phyloP scores from a whole-genome alignment of 92 coral and sea anemone genomes.

The Parazoanthus atlanticus region DNA sequence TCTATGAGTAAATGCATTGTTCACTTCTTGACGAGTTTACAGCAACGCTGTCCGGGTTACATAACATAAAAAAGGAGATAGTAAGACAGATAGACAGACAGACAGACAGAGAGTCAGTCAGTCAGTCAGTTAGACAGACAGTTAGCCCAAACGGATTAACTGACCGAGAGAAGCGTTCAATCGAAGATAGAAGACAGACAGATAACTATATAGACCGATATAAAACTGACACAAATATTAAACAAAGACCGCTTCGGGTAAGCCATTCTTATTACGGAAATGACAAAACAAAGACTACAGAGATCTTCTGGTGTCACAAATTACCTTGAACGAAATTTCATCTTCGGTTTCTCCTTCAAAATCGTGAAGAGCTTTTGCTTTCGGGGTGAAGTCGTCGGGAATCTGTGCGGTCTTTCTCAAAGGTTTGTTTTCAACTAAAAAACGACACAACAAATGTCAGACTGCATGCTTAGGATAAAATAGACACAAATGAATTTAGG shows the following conservation, averaged over 20 bases:
- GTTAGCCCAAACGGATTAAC: not conserved
- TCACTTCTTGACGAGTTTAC: too few species aligned
- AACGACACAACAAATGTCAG: not conserved
- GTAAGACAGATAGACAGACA: not conserved
- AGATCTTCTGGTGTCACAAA: not conserved
- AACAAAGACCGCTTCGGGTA: too few species aligned
- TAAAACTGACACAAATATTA: too few species aligned
- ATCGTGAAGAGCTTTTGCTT: constrained; percentile 90
- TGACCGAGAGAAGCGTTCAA: not conserved
- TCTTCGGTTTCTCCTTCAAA: constrained; percentile 83
- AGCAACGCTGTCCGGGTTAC: too few species aligned
- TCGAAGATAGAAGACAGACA: too few species aligned
- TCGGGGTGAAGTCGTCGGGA: constrained; percentile 48
- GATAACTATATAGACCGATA: too few species aligned
- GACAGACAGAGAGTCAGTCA: not conserved
- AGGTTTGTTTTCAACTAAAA: not conserved
- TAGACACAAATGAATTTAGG: not conserved
- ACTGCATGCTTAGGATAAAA: too few species aligned
- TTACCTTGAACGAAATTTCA: constrained; percentile 89
- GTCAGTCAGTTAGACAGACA: not conserved
- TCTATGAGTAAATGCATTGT: too few species aligned
- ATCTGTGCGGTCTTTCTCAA: not conserved
- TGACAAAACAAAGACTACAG: not conserved
- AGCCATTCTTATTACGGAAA: too few species aligned
- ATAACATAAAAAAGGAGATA: not conserved